A percentile compares a stretch with the other conserved stretches of the same genome.
Evolutionary conservation across 1,140 invertebrate species (phyloP).

Genomic region (Drosophila grimshawi): DNA sequence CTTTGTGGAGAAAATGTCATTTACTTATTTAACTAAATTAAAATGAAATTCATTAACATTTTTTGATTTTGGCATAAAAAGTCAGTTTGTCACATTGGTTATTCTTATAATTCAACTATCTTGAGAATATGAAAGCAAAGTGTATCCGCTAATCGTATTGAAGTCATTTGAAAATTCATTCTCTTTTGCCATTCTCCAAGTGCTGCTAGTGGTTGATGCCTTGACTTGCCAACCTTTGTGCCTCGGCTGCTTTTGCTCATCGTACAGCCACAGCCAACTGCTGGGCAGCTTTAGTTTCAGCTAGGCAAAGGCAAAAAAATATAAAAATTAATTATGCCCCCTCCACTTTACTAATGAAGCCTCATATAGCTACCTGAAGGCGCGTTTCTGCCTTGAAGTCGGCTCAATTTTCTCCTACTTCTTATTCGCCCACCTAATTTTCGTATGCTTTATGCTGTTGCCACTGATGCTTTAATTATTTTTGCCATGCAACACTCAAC

Average conservation of each 20-base stretch:
- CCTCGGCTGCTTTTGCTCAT: conserved; percentile 20
- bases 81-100: too few relatives aligned
- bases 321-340: conserved; percentile 68
- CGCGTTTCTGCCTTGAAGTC: conserved; percentile 11
- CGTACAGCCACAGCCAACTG: conserved; percentile 29
- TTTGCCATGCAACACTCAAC: conserved; percentile 30
- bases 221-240: conserved; percentile 59
- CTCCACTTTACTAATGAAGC: conserved; percentile 42
- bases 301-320: conserved; percentile 8
- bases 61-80: too few relatives aligned
- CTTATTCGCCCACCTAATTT: neutral
- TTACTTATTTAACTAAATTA: too few relatives aligned
- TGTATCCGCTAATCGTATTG: neutral
- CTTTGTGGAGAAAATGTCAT: too few relatives aligned
- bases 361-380: conserved; percentile 32
- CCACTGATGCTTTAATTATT: conserved; percentile 40
- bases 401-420: conserved; percentile 1
- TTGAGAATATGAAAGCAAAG: neutral
- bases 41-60: too few relatives aligned
- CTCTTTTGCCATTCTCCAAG: conserved; percentile 32
- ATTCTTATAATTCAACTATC: neutral
- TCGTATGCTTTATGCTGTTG: conserved; percentile 6
- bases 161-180: neutral
- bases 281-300: conserved; percentile 26
- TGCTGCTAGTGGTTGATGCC: conserved; percentile 32